A percentile compares a stretch with the other conserved stretches of the same genome.
Conservation (phyloP, 2,797 vertebrate genomes). For the Amblyopsis hoosieri region DNA sequence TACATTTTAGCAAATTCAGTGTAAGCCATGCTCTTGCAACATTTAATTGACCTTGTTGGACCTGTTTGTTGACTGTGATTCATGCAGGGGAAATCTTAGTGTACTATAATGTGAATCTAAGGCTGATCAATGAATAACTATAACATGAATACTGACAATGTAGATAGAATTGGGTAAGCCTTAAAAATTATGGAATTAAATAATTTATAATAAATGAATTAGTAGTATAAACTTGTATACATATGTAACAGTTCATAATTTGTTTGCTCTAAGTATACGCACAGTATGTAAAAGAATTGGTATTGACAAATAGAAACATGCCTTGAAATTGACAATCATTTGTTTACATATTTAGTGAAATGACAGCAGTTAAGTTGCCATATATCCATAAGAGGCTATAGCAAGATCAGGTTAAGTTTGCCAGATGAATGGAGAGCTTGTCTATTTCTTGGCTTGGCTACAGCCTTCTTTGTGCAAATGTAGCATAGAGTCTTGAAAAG, state of each 20-base stretch:
- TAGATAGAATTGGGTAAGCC: no score
- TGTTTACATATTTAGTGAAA: background rate
- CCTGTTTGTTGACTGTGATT: conserved; percentile 45
- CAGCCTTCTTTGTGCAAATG: conserved; percentile 21
- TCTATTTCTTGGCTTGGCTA: conserved; percentile 23
- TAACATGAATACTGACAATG: no score
- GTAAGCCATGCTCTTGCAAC: conserved; percentile 1
- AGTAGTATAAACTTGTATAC: no score
- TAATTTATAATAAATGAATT: no score
- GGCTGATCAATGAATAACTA: no score
- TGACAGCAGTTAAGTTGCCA: background rate
- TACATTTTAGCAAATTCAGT: background rate
- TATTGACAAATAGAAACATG: no score
- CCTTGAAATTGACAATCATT: no score
- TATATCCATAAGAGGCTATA: background rate
- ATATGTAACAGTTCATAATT: no score
- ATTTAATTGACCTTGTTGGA: conserved; percentile 37
- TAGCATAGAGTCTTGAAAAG: conserved; percentile 44
- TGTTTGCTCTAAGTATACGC: no score
- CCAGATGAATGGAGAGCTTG: conserved; percentile 36
- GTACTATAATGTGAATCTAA: no score
- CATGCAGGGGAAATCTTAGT: conserved; percentile 4
- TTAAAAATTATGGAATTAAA: no score
- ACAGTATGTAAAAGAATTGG: no score
- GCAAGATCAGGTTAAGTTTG: conserved; percentile 4